Base-by-base conservation (phyloP, 2,797 vertebrate species). In the Macropus fuliginosus region DNA sequence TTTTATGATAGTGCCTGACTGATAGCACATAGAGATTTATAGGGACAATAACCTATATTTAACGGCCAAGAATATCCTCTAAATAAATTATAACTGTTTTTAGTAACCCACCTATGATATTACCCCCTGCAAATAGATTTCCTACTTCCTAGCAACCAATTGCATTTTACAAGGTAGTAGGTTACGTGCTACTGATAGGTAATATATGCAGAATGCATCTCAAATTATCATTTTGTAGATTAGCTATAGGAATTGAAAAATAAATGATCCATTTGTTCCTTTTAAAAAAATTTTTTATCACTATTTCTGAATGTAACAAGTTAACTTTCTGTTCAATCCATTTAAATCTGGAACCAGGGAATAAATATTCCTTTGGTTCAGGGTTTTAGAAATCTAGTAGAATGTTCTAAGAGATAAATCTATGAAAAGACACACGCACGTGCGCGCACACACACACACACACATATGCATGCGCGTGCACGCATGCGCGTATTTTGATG, bases 271-370 rank as follows among this genome's bases (percentile, higher is more conserved):
- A 92, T 54, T 94, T 96, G 55, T 96, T 92, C 57, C 62, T 97
- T 98, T 91, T 94, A 95, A 93, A 29, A 81, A 59, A 81, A 46
- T 0, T 46, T 46, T 91, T 96, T 92, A 91, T 54, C 92, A 54
- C 92, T 34, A 96, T 95, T 95, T 98, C 94, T 91, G 97, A 94
- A 95, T 98, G 93, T 91, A 97, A 93, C 94, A 96, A 97, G 92
- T 91, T 96, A 54, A 55, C 0, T 96, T 97, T 96, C 54, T 97
- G 96, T 95, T 74, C 34, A 55, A 92, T 56, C 50, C 56, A 92
- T 34, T 93, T 94, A 93, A 52, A 21, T 56, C n/a, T 97, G 74
- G 9, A 46, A 46, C 74, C 91, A 93, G 55, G 81, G 8, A 87
- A 87, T 87, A 50, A 95, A 18, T 46, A 91, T 95, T 91, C 62